These are phyloP conservation scores for Rhingia campestris DNA, from an alignment of 2,888 invertebrate species.

Conservation along the genomic window DNA sequence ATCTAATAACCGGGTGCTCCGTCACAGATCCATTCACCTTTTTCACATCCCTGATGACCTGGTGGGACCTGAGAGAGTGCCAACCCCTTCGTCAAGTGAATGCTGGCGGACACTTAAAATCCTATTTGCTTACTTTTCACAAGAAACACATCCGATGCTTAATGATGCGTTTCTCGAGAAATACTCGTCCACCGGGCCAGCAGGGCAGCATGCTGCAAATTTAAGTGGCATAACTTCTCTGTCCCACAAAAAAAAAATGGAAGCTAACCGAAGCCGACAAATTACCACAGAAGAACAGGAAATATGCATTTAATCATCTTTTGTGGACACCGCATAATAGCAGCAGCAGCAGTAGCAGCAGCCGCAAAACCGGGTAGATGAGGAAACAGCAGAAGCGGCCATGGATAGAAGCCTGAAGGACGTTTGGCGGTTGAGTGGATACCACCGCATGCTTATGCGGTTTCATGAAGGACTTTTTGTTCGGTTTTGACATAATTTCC, in stretches of 20 bases:
- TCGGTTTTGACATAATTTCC: slow-evolving; percentile 64
- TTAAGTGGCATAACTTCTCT: slow-evolving; percentile 36
- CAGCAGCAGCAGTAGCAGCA: slow-evolving; percentile 39
- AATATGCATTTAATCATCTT: slow-evolving; percentile 73
- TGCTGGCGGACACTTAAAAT: slow-evolving; percentile 32
- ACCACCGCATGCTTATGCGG: slow-evolving; percentile 62
- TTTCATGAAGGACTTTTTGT: slow-evolving; percentile 56
- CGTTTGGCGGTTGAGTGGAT: slow-evolving; percentile 65
- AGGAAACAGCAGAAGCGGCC: slow-evolving; percentile 18
- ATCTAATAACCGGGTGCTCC: slow-evolving; percentile 34
- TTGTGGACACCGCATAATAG: slow-evolving; percentile 64
- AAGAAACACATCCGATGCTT: slow-evolving; percentile 46
- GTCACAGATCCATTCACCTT: neutral
- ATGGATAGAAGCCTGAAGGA: slow-evolving; percentile 68
- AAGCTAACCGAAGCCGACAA: slow-evolving; percentile 50
- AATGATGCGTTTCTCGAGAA: slow-evolving; percentile 51
- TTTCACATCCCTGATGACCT: slow-evolving; percentile 19
- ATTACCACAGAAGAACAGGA: slow-evolving; percentile 70
- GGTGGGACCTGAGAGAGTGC: slow-evolving; percentile 44
- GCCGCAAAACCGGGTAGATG: slow-evolving; percentile 23
- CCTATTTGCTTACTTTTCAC: slow-evolving; percentile 39
- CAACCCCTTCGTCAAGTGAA: neutral
- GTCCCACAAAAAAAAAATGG: slow-evolving; percentile 8
- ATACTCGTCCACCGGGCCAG: slow-evolving; percentile 9
- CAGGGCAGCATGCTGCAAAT: slow-evolving; percentile 26